These are phyloP conservation scores for Tubulanus polymorphus DNA, from an alignment of 2,888 invertebrate species.

Conservation along the genomic window DNA sequence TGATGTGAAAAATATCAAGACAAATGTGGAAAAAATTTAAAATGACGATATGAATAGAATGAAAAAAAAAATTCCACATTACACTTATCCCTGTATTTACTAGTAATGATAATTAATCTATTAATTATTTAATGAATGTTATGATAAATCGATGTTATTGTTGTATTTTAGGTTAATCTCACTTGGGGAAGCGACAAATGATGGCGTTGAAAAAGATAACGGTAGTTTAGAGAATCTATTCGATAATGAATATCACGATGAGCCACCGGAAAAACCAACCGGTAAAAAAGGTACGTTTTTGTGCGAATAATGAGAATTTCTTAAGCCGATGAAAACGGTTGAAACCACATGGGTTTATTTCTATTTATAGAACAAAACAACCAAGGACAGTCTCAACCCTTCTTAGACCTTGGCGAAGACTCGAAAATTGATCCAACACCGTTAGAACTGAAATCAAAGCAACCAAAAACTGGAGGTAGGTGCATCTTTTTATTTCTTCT, in stretches of 20 bases:
- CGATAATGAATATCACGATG: constrained; percentile 1
- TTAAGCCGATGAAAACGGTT: no score
- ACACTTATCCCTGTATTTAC: no score
- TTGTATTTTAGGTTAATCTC: constrained; percentile 1
- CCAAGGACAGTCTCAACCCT: no score
- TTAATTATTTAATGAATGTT: no score
- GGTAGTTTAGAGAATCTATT: constrained; percentile 2
- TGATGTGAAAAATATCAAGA: no score
- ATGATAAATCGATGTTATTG: no score
- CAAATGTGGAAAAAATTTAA: constrained; percentile 27
- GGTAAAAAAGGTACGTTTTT: neutral
- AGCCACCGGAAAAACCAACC: neutral
- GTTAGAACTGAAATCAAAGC: constrained; percentile 18
- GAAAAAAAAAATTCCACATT: constrained; percentile 11
- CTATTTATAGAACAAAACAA: no score
- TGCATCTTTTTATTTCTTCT: neutral
- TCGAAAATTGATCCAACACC: constrained; percentile 13
- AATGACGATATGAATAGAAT: constrained; percentile 15
- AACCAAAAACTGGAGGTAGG: constrained; percentile 7
- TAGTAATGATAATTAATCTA: neutral
- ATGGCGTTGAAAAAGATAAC: neutral
- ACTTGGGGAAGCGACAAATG: neutral
- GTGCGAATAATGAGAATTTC: no score
- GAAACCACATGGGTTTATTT: no score
- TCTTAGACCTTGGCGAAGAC: constrained; percentile 38